A percentile compares a stretch with the other conserved stretches of the same genome.
Evolutionary conservation across 1,140 invertebrate genomes (phyloP).

Genomic region (Laupala kohalensis): DNA sequence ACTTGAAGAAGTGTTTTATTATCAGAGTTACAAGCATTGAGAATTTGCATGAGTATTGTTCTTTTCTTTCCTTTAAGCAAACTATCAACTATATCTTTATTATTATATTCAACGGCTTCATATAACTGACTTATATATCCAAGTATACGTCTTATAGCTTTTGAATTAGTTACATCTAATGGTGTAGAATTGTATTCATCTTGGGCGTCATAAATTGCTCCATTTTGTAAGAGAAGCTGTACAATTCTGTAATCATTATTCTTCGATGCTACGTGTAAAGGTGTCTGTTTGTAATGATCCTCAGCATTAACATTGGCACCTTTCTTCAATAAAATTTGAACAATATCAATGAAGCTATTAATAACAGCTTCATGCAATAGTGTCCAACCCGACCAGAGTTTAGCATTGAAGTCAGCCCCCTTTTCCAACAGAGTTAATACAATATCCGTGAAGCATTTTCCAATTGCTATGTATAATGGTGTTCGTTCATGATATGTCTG

Average conservation of each 20-base stretch:
- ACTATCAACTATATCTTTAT: too few species aligned
- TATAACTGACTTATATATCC: too few species aligned
- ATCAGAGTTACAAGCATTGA: too few species aligned
- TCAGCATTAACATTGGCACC: slow-evolving; percentile 43
- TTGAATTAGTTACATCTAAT: too few species aligned
- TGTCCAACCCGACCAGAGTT: slow-evolving; percentile 5
- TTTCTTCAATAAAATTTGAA: slow-evolving; percentile 50
- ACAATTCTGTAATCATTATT: slow-evolving; percentile 44
- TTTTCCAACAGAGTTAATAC: slow-evolving; percentile 7
- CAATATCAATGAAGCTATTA: slow-evolving; percentile 51
- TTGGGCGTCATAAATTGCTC: slow-evolving; percentile 40
- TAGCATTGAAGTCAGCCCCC: slow-evolving; percentile 1
- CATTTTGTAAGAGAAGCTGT: slow-evolving; percentile 52
- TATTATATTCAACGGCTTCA: too few species aligned
- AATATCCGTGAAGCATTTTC: slow-evolving; percentile 1
- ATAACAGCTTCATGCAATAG: slow-evolving; percentile 50
- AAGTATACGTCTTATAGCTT: too few species aligned
- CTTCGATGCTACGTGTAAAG: slow-evolving; percentile 40
- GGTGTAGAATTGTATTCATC: slow-evolving; percentile 51
- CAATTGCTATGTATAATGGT: slow-evolving; percentile 5
- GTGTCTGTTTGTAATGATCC: slow-evolving; percentile 62
- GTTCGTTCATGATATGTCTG: background rate
- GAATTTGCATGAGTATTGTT: too few species aligned
- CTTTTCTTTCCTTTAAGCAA: too few species aligned
- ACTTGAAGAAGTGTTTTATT: too few species aligned